These are phyloP conservation scores for Tokudaia tokunoshimensis DNA, from an alignment of 2,797 vertebrate species.

Conservation along the genomic window DNA sequence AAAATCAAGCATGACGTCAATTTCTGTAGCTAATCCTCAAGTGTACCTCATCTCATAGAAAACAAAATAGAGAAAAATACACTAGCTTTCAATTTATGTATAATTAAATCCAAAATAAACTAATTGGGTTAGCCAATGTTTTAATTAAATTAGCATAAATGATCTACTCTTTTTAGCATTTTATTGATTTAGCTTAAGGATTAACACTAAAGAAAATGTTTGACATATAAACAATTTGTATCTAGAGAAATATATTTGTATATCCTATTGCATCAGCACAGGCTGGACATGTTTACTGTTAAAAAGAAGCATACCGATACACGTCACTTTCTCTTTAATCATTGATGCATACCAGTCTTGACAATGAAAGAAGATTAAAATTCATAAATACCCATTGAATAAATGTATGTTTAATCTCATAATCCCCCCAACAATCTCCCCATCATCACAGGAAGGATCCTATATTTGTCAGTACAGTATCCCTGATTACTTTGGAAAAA, in stretches of 20 bases:
- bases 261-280: neutral
- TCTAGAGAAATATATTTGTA: neutral
- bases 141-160: neutral
- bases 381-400: neutral
- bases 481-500: constrained; percentile 21
- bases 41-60: neutral
- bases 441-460: neutral
- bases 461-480: neutral
- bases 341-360: neutral
- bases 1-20: constrained; percentile 19
- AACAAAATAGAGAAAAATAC: constrained; percentile 5
- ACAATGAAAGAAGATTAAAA: neutral
- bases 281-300: neutral
- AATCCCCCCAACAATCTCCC: neutral
- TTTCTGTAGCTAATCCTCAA: neutral
- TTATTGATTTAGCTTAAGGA: neutral
- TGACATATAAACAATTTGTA: neutral
- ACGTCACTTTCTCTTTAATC: neutral
- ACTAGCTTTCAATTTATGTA: neutral
- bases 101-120: neutral
- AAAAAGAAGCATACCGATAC: neutral
- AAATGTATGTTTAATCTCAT: neutral
- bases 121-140: neutral
- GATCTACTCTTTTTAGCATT: neutral
- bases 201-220: neutral